Percentiles rank a stretch among this genome's conserved stretches.
Conservation (phyloP, 1,140 invertebrate genomes). For the Cheumatopsyche charites region DNA sequence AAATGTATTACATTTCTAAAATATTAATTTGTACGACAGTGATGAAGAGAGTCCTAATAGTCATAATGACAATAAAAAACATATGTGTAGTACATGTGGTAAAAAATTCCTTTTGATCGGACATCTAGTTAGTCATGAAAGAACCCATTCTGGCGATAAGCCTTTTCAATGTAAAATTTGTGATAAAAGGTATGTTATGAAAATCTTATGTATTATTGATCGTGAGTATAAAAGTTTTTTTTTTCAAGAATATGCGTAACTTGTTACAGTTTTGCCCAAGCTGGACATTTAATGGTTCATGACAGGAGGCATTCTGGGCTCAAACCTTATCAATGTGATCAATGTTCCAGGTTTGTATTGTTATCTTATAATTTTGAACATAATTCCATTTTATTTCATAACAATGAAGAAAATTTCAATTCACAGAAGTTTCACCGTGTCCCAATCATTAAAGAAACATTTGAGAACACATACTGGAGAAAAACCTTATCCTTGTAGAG, state of each 20-base stretch:
- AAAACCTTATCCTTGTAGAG: slow-evolving; percentile 38
- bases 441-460: slow-evolving; percentile 45
- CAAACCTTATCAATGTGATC: slow-evolving; percentile 47
- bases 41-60: slow-evolving; percentile 26
- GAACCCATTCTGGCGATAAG: slow-evolving; percentile 46
- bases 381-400: slow-evolving; percentile 1
- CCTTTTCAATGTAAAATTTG: slow-evolving; percentile 41
- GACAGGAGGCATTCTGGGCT: slow-evolving; percentile 40
- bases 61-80: slow-evolving; percentile 34
- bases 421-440: slow-evolving; percentile 43
- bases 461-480: slow-evolving; percentile 43
- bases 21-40: slow-evolving; percentile 19
- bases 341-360: slow-evolving; percentile 38
- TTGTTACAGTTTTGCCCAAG: slow-evolving; percentile 41
- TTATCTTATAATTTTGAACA: too few species aligned
- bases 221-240: background rate
- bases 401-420: slow-evolving; percentile 15
- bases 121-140: slow-evolving; percentile 43
- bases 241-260: background rate
- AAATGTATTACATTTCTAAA: background rate
- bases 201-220: slow-evolving; percentile 4
- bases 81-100: slow-evolving; percentile 45
- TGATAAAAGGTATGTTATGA: slow-evolving; percentile 39
- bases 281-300: slow-evolving; percentile 44
- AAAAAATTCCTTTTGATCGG: slow-evolving; percentile 41